Base-by-base conservation (phyloP, 2,797 vertebrate species). In the Moxostoma hubbsi region DNA sequence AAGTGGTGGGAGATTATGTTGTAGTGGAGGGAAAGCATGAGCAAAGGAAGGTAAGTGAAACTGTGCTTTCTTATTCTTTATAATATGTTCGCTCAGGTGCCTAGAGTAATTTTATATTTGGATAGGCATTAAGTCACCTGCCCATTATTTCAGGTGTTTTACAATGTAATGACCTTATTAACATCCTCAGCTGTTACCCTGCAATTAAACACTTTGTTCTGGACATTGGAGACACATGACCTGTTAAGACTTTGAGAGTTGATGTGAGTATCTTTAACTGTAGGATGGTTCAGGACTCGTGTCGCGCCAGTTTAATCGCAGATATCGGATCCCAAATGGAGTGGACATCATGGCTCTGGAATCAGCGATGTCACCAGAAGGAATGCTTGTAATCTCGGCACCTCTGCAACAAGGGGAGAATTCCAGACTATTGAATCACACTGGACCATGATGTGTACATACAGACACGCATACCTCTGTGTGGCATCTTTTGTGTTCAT, bases 11-110 rank as follows among this genome's bases (percentile, higher is more conserved):
- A 82, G 92, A 93, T 78, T 95, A 94, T 89, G 89, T 95, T 10
- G 93, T 94, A 73, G 93, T 95, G 15, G 91, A 94, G 68, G 94
- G 94, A 80, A 94, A 91, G 81, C 93, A 94, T 45, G 90, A 94
- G 78, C 91, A 95, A 73, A 91, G 83, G 86, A 93, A 93, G 93
- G 94, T 94, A 72, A 1, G 90, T 84, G 6, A 46, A 7, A 8
- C 59, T 58, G 59, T 47, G 36, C 1, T 1, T 11, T 4, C 49
- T 43, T 72, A 11, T 5, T 0, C 9, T 16, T 53, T 10, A n/a
- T 5, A 47, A 13, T 18, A 1, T 53, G 2, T 13, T 36, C 12
- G 36, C 6, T 59, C 7, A 46, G 6, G 45, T 63, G 24, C 24
- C 9, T 45, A 2, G 9, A 45, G 12, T 63, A 13, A 13, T 63